These are phyloP conservation scores for Protonemura montana DNA, from an alignment of 2,888 invertebrate genomes.

Conservation along the genomic window DNA sequence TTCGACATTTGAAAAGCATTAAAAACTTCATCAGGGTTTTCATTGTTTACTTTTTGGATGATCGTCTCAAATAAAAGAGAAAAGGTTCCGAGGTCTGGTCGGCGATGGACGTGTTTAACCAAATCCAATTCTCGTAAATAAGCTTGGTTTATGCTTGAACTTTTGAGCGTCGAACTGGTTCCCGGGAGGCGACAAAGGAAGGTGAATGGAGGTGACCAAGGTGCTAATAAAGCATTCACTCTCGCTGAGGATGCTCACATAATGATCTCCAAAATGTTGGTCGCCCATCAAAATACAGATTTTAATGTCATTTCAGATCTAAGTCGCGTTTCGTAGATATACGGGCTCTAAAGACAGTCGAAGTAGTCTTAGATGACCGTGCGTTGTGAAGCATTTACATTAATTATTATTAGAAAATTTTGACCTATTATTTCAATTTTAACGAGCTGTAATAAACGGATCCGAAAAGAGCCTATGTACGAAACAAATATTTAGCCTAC, in stretches of 20 bases:
- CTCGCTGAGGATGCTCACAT: slow-evolving; percentile 40
- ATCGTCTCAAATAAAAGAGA: neutral
- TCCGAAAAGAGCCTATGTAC: too few relatives aligned
- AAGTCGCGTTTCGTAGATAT: too few relatives aligned
- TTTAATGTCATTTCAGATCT: neutral
- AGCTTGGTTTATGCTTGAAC: neutral
- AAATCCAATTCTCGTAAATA: neutral
- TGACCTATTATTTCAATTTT: too few relatives aligned
- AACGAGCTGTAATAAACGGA: too few relatives aligned
- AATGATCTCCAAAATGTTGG: neutral
- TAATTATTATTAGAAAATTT: too few relatives aligned
- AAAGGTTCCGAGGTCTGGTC: neutral
- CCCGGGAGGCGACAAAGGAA: slow-evolving; percentile 30
- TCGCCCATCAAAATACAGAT: slow-evolving; percentile 1
- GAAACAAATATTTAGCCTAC: too few relatives aligned
- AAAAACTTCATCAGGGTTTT: neutral
- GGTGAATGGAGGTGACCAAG: slow-evolving; percentile 40
- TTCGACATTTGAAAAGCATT: too few relatives aligned
- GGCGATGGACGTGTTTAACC: neutral
- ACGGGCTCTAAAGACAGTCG: too few relatives aligned
- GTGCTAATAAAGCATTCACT: slow-evolving; percentile 41
- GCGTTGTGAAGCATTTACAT: too few relatives aligned
- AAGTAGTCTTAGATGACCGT: too few relatives aligned
- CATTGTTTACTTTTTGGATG: neutral
- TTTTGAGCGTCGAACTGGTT: neutral